phyloP scores from a whole-genome alignment of 2,888 invertebrate species.

The Gymnosoma rotundatum region DNA sequence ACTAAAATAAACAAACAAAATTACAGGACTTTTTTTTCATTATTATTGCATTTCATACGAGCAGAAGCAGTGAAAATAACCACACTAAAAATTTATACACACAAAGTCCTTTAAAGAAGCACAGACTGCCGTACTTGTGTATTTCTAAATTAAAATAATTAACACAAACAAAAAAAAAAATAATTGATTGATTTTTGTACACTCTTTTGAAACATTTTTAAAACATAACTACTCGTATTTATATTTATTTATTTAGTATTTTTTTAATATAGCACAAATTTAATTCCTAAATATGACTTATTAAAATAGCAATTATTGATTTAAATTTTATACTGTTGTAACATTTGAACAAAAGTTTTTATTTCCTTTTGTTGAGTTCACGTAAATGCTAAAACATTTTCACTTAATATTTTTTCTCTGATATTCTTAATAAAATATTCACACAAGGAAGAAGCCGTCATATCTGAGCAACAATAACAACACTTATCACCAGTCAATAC shows the following conservation, averaged over 20 bases:
- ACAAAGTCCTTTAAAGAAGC: slow-evolving; percentile 3
- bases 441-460: neutral
- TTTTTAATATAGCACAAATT: no score
- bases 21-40: no score
- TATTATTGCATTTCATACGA: no score
- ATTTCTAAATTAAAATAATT: no score
- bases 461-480: slow-evolving; percentile 12
- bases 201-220: no score
- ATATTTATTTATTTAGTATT: no score
- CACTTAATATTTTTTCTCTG: neutral
- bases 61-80: no score
- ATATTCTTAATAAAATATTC: slow-evolving; percentile 29
- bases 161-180: no score
- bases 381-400: neutral
- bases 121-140: slow-evolving; percentile 11
- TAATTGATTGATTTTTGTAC: no score
- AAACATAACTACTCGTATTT: no score
- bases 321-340: neutral
- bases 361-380: neutral
- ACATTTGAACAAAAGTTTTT: neutral
- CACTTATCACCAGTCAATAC: slow-evolving; percentile 4
- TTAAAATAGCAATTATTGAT: neutral
- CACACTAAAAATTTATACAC: neutral
- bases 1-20: neutral
- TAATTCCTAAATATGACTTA: no score